A percentile compares a stretch with the other conserved stretches of the same genome.
phyloP scores from a whole-genome alignment of 2,113 vertebrate genomes.

The Lanius ludovicianus region DNA sequence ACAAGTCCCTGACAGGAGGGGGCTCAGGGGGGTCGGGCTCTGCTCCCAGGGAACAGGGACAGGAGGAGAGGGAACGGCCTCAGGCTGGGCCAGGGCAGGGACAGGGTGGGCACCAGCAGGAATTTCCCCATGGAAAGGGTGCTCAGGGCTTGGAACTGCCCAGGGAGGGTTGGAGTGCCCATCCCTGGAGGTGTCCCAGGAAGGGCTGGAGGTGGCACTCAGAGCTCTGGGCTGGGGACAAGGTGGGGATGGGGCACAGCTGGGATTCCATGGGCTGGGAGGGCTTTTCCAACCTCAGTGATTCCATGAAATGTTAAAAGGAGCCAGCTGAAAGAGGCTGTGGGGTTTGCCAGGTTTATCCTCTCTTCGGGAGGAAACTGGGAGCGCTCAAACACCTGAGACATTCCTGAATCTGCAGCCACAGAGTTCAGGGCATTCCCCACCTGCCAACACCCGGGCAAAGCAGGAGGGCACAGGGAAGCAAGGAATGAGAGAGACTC shows the following conservation, averaged over 20 bases:
- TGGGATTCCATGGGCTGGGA: rapidly evolving
- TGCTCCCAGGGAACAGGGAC: not conserved
- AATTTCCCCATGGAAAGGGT: not conserved
- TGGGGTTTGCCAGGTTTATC: not conserved
- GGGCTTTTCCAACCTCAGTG: not conserved
- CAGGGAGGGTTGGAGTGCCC: not conserved
- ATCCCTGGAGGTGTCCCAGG: not conserved
- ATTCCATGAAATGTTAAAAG: not conserved
- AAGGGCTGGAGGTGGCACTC: not conserved
- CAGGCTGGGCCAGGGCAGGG: not conserved
- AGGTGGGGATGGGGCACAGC: rapidly evolving
- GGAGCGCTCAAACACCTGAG: not conserved
- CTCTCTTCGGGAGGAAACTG: not conserved
- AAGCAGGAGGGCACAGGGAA: not conserved
- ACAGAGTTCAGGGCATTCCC: not conserved
- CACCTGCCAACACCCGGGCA: rapidly evolving
- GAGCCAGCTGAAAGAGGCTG: not conserved
- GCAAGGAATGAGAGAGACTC: not conserved
- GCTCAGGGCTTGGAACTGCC: not conserved
- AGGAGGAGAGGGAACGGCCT: not conserved
- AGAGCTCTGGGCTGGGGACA: not conserved
- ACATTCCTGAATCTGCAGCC: not conserved
- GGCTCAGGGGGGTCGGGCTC: not conserved
- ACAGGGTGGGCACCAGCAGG: not conserved
- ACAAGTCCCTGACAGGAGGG: not conserved